Evolutionary conservation across 2,113 vertebrate species (phyloP), one percentile per base, ranked within the genome.

Genomic region (Eolophus roseicapilla): DNA sequence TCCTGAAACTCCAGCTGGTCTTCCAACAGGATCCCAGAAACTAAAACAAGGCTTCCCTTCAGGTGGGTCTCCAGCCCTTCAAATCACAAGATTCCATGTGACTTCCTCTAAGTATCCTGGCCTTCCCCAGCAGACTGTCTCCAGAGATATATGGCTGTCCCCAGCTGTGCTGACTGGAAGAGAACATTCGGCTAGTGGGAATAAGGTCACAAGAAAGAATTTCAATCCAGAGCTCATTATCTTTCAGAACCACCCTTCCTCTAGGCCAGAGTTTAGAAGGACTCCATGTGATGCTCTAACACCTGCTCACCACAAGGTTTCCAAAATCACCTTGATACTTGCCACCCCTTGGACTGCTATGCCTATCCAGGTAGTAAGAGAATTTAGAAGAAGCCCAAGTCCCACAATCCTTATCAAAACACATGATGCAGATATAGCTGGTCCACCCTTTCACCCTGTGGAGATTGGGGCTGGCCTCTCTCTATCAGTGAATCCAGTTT

Each of bases 241-340:
- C 60, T 96, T 97, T 96, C 97, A 97, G 79, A 95, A 95, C 64
- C 79, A 52, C 24, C 47, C 81, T 75, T 96, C 97, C 62, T 78
- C 96, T 67, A 67, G 67, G 41, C 70, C 92, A 80, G 82, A 93
- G 33, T 97, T 95, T 78, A 68, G 82, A 76, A 97, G 93, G 82
- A 83, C 70, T 75, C 35, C 82, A 12, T 70, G 63, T 65, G 68
- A 91, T 85, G 62, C 29, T 62, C 90, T 97, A 77, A 93, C 90
- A 86, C 92, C 97, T 74, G 77, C 85, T 73, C 95, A 96, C 17
- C 97, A 97, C 87, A 97, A 97, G 59, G 75, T 97, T 91, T 98
- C 97, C 46, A 97, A 97, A 94, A 94, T 98, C 73, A 97, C 97
- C 37, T 33, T 98, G 57, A 91, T 98, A 62, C 96, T 98, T 96